A percentile compares a stretch with the other conserved stretches of the same genome.
phyloP scores from a whole-genome alignment of 2,113 vertebrate species.

The Xiphophorus hellerii region DNA sequence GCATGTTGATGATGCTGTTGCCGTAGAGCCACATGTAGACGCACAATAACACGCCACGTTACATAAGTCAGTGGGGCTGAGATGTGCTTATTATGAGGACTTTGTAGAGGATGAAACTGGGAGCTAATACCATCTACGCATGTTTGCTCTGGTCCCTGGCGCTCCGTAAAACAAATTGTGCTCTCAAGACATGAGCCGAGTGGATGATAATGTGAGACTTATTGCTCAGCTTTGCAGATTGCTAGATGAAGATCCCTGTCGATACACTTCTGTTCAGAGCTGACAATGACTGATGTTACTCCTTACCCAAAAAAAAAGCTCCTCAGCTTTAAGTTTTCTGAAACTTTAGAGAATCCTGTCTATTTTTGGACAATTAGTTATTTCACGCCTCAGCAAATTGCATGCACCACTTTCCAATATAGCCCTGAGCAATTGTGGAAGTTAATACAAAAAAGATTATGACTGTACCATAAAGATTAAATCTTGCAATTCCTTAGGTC shows the following conservation, averaged over 20 bases:
- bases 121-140: slow-evolving; percentile 52
- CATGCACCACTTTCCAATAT: slow-evolving; percentile 11
- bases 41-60: slow-evolving; percentile 57
- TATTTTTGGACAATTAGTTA: slow-evolving; percentile 8
- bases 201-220: slow-evolving; percentile 45
- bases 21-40: slow-evolving; percentile 54
- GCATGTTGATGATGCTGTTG: slow-evolving; percentile 41
- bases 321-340: slow-evolving; percentile 25
- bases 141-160: slow-evolving; percentile 44
- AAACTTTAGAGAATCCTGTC: neutral
- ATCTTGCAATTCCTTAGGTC: slow-evolving; percentile 21
- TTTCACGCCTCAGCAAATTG: slow-evolving; percentile 16
- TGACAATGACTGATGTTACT: slow-evolving; percentile 24
- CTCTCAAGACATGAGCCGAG: slow-evolving; percentile 52
- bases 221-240: slow-evolving; percentile 43
- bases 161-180: slow-evolving; percentile 42
- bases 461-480: slow-evolving; percentile 35
- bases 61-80: slow-evolving; percentile 69
- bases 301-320: slow-evolving; percentile 10
- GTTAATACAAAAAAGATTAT: slow-evolving; percentile 2
- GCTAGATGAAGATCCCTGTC: slow-evolving; percentile 61
- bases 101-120: slow-evolving; percentile 58
- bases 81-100: slow-evolving; percentile 54
- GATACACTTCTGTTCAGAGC: slow-evolving; percentile 46
- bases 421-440: slow-evolving; percentile 23